phyloP scores from a whole-genome alignment of 2,797 vertebrate genomes.

The Halcyon chelicuti region DNA sequence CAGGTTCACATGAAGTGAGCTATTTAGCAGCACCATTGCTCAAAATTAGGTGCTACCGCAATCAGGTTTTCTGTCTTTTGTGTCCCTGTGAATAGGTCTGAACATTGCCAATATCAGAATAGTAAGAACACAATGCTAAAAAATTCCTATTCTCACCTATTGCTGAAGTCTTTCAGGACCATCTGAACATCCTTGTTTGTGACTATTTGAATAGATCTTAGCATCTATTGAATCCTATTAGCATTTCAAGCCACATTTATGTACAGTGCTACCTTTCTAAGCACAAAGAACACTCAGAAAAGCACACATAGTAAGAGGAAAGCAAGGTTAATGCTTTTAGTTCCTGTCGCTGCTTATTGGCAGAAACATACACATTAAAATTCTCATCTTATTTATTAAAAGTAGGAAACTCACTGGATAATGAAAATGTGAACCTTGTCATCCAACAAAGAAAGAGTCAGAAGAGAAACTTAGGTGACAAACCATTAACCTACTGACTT shows the following conservation, averaged over 20 bases:
- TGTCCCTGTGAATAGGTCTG: slow-evolving; percentile 34
- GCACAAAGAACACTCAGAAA: slow-evolving; percentile 4
- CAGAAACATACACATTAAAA: neutral
- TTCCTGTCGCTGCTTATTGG: neutral
- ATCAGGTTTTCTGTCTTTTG: slow-evolving; percentile 44
- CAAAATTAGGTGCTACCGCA: neutral
- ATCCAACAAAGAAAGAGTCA: neutral
- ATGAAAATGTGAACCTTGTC: neutral
- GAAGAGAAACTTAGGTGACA: neutral
- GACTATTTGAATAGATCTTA: neutral
- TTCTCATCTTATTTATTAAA: neutral
- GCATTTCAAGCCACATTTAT: slow-evolving; percentile 25
- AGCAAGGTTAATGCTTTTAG: slow-evolving; percentile 18
- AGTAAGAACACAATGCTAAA: slow-evolving; percentile 25
- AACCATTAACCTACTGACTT: neutral
- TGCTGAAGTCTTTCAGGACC: neutral
- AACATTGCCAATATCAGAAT: neutral
- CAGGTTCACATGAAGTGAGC: neutral
- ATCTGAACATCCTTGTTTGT: neutral
- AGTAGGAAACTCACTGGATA: neutral
- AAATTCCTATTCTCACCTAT: neutral
- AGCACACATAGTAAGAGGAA: slow-evolving; percentile 1
- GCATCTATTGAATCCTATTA: neutral
- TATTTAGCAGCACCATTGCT: neutral
- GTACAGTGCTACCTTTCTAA: slow-evolving; percentile 4